phyloP scores from a whole-genome alignment of 2,113 vertebrate genomes.

The Oryzias javanicus region DNA sequence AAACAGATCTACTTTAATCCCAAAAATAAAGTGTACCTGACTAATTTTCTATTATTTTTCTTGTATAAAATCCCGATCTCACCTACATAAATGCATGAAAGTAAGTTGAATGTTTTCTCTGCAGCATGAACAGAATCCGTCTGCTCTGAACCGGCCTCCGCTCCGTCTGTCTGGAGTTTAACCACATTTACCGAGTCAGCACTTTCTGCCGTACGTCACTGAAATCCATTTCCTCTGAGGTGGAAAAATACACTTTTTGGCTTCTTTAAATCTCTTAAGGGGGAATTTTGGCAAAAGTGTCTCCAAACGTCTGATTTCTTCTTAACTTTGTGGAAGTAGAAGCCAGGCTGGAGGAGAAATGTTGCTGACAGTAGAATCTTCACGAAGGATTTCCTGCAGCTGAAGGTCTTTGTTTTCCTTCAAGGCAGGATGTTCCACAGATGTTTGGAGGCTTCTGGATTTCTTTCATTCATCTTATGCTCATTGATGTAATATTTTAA shows the following conservation, averaged over 20 bases:
- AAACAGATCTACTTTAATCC: background rate
- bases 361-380: background rate
- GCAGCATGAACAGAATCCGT: conserved; percentile 35
- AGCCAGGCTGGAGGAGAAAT: background rate
- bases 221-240: conserved; percentile 36
- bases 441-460: too few relatives aligned
- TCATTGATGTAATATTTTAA: too few relatives aligned
- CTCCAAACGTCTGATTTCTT: background rate
- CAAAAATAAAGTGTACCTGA: background rate
- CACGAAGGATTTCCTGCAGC: background rate
- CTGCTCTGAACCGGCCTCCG: conserved; percentile 35
- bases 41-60: background rate
- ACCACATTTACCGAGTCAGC: conserved; percentile 51
- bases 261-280: conserved; percentile 3
- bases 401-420: background rate
- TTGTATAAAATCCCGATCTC: too few relatives aligned
- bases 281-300: too few relatives aligned
- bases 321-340: background rate
- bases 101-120: too few relatives aligned
- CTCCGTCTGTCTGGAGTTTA: conserved; percentile 38
- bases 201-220: conserved; percentile 47
- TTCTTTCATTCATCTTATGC: too few relatives aligned
- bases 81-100: too few relatives aligned
- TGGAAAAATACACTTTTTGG: conserved; percentile 44
- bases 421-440: too few relatives aligned